Evolutionary conservation across 2,888 invertebrate species (phyloP).

Genomic region (Acronicta aceris): DNA sequence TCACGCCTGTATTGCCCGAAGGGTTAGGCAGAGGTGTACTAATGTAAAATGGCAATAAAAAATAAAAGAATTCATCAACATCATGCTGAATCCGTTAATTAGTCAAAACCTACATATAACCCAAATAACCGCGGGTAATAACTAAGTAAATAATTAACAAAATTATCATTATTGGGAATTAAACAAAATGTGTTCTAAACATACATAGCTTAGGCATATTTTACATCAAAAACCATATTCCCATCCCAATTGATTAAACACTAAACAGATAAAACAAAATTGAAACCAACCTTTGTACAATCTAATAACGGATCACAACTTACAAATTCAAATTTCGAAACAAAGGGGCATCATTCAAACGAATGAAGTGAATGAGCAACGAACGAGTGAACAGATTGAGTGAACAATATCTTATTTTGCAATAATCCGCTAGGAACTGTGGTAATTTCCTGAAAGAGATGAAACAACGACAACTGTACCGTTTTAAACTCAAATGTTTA

Average conservation of each 20-base stretch:
- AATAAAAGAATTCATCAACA: no score
- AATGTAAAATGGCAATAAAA: no score
- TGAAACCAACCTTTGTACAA: constrained; percentile 49
- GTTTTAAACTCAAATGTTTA: constrained; percentile 77
- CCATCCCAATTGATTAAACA: constrained; percentile 54
- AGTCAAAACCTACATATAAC: no score
- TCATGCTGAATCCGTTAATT: no score
- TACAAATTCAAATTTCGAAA: constrained; percentile 71
- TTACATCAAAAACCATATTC: constrained; percentile 27
- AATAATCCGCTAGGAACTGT: constrained; percentile 85
- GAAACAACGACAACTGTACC: constrained; percentile 74
- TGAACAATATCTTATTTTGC: constrained; percentile 88
- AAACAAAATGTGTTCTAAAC: background rate
- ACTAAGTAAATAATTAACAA: constrained; percentile 8
- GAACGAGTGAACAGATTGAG: constrained; percentile 82
- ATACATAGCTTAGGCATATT: constrained; percentile 19
- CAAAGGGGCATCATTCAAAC: constrained; percentile 82
- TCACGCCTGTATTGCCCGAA: no score
- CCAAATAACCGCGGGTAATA: no score
- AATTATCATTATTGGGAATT: background rate
- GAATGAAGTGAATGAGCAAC: constrained; percentile 71
- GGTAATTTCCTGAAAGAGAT: constrained; percentile 88
- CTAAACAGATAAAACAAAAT: constrained; percentile 56
- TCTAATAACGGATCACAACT: constrained; percentile 60
- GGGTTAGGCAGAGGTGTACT: no score